Evolutionary conservation across 2,797 vertebrate species (phyloP).

Genomic region (Cirrhinus mrigala): DNA sequence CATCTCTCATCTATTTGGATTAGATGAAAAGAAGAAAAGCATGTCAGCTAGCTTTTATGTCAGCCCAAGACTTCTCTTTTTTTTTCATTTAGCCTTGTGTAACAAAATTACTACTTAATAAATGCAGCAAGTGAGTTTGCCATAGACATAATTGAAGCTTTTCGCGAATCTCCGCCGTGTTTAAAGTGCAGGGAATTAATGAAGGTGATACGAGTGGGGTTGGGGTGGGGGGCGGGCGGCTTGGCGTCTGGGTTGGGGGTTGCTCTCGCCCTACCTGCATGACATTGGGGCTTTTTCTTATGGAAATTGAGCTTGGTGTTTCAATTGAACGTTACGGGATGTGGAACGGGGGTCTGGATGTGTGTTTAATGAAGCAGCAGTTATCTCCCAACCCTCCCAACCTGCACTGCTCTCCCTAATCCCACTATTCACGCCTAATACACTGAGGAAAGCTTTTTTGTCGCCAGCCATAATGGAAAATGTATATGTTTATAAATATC

Average conservation of each 20-base stretch:
- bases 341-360: slow-evolving; percentile 55
- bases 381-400: slow-evolving; percentile 61
- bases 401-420: slow-evolving; percentile 56
- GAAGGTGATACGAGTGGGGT: slow-evolving; percentile 65
- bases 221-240: slow-evolving; percentile 64
- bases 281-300: slow-evolving; percentile 65
- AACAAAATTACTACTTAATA: slow-evolving; percentile 84
- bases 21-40: slow-evolving; percentile 77
- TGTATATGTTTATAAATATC: slow-evolving; percentile 71
- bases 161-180: slow-evolving; percentile 68
- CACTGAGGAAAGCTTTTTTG: slow-evolving; percentile 55
- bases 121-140: slow-evolving; percentile 76
- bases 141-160: slow-evolving; percentile 79
- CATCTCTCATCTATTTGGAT: slow-evolving; percentile 83
- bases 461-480: slow-evolving; percentile 67
- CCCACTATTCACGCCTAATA: slow-evolving; percentile 55
- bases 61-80: slow-evolving; percentile 59
- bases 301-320: slow-evolving; percentile 71
- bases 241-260: slow-evolving; percentile 59
- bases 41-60: slow-evolving; percentile 81
- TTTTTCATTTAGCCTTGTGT: slow-evolving; percentile 77
- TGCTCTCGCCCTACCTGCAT: slow-evolving; percentile 53
- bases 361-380: slow-evolving; percentile 63
- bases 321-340: slow-evolving; percentile 64
- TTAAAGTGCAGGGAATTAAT: slow-evolving; percentile 78